These are phyloP conservation scores for Eutrigla gurnardus DNA, from an alignment of 2,797 vertebrate genomes.

Conservation along the genomic window DNA sequence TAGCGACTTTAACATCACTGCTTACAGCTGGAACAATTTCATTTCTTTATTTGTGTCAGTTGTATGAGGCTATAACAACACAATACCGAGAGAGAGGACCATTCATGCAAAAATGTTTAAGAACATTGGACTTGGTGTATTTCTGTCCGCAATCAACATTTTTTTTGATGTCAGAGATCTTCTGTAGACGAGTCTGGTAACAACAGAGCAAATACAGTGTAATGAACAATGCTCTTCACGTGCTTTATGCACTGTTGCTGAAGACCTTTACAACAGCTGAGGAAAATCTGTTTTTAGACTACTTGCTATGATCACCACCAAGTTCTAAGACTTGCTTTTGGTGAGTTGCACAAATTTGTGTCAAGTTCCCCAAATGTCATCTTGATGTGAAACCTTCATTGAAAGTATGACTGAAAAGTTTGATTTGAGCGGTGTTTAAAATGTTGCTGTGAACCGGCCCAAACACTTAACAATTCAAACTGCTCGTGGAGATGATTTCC, in stretches of 20 bases:
- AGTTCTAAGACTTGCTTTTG: not conserved
- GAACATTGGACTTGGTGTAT: not conserved
- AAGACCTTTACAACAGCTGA: not conserved
- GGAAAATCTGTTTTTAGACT: not conserved
- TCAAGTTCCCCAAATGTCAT: not conserved
- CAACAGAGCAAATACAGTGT: not conserved
- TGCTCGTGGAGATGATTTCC: not conserved
- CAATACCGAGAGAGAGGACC: constrained; percentile 74
- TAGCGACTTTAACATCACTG: constrained; percentile 82
- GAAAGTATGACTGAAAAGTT: not conserved
- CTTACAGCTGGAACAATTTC: constrained; percentile 75
- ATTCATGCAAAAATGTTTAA: not conserved
- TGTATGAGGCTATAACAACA: constrained; percentile 62
- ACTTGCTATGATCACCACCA: not conserved
- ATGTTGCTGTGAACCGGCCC: not conserved
- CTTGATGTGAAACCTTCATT: not conserved
- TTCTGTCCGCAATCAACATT: not conserved
- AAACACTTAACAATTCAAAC: not conserved
- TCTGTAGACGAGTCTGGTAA: not conserved
- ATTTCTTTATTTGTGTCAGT: constrained; percentile 66
- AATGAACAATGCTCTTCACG: not conserved
- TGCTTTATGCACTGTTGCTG: not conserved
- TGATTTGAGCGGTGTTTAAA: not conserved
- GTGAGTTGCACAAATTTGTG: not conserved
- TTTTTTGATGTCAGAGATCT: not conserved